These are phyloP conservation scores for Yponomeuta evonymella DNA, from an alignment of 2,888 invertebrate species.

Conservation along the genomic window DNA sequence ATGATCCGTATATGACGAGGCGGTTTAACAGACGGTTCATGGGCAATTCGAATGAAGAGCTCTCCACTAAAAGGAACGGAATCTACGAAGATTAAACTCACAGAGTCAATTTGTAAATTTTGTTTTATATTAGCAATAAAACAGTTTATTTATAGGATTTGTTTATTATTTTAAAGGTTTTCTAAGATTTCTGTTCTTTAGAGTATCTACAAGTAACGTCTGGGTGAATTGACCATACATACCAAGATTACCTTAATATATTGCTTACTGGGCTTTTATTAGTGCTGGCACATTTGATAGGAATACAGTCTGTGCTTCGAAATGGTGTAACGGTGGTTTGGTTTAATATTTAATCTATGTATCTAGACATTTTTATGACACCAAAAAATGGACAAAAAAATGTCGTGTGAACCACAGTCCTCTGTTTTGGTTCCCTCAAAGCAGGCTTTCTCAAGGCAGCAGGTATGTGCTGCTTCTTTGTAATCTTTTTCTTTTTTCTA, in stretches of 20 bases:
- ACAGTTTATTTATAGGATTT: neutral
- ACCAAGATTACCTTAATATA: conserved; percentile 19
- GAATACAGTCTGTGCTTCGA: too few relatives aligned
- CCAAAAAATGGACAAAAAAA: conserved; percentile 61
- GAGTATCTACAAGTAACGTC: neutral
- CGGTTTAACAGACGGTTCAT: conserved; percentile 57
- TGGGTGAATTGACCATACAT: conserved; percentile 18
- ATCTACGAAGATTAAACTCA: too few relatives aligned
- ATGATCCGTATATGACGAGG: conserved; percentile 57
- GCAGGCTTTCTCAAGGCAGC: neutral
- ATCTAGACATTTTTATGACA: conserved; percentile 41
- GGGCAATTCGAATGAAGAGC: conserved; percentile 24
- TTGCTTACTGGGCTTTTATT: too few relatives aligned
- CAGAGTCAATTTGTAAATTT: neutral
- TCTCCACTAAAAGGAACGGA: neutral
- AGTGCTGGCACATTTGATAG: conserved; percentile 21
- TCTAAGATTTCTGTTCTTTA: too few relatives aligned
- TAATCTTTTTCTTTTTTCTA: conserved; percentile 4
- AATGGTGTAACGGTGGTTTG: too few relatives aligned
- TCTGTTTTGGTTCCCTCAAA: conserved; percentile 10
- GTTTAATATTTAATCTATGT: conserved; percentile 22
- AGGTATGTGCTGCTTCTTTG: neutral
- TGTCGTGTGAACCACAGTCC: conserved; percentile 35
- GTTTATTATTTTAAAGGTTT: neutral
- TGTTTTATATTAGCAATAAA: conserved; percentile 5